A percentile compares a stretch with the other conserved stretches of the same genome.
These are phyloP conservation scores for Trichomycterus rosablanca DNA, from an alignment of 2,113 vertebrate species.

Conservation along the genomic window DNA sequence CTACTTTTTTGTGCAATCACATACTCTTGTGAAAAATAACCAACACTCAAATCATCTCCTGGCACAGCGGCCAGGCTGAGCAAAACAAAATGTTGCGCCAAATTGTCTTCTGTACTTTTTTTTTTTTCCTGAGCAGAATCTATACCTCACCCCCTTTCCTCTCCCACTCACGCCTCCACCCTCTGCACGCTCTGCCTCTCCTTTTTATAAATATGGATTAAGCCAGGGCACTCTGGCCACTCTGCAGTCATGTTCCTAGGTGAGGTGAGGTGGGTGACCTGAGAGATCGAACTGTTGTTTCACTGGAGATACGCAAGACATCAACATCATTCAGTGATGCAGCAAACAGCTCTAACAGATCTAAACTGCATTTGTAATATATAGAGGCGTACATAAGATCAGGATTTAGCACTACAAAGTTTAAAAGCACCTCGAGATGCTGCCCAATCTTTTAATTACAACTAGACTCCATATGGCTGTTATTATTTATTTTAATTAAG, in stretches of 20 bases:
- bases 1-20: conserved; percentile 96
- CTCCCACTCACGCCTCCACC: neutral
- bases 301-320: neutral
- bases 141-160: conserved; percentile 40
- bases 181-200: conserved; percentile 20
- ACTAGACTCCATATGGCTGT: conserved; percentile 15
- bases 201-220: conserved; percentile 49
- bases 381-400: neutral
- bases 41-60: conserved; percentile 98
- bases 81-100: conserved; percentile 92
- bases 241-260: conserved; percentile 37
- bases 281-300: conserved; percentile 1
- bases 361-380: neutral
- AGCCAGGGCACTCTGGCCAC: conserved; percentile 52
- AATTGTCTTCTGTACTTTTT: conserved; percentile 93
- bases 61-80: conserved; percentile 85
- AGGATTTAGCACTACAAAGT: conserved; percentile 9
- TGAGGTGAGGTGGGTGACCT: conserved; percentile 50
- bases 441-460: neutral
- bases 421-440: conserved; percentile 9
- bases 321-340: neutral
- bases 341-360: neutral
- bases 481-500: neutral
- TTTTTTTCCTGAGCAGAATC: conserved; percentile 79
- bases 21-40: conserved; percentile 99